Conservation (phyloP, 1,140 invertebrate species). For the Parapsyche elsis region DNA sequence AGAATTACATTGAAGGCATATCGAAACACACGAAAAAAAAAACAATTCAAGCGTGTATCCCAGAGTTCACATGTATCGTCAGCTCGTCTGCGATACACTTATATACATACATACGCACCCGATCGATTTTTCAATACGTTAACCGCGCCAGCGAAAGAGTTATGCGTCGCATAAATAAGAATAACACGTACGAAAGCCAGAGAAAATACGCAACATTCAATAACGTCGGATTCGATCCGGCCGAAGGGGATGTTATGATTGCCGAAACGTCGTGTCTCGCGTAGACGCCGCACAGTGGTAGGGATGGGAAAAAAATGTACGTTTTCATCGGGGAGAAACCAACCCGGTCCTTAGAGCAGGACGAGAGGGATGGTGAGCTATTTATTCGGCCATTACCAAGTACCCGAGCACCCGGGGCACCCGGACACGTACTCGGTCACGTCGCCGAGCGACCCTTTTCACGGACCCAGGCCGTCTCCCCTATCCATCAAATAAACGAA, state of each 20-base stretch:
- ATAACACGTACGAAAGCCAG: not conserved
- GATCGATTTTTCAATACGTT: too few species aligned
- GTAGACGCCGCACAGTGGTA: not conserved
- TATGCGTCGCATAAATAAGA: not conserved
- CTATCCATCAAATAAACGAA: slow-evolving; percentile 35
- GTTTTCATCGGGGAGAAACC: slow-evolving; percentile 13
- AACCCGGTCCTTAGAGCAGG: not conserved
- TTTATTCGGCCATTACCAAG: slow-evolving; percentile 37
- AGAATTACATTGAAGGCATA: too few species aligned
- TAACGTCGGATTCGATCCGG: not conserved
- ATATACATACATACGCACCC: not conserved
- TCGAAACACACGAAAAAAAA: too few species aligned
- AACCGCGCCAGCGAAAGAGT: not conserved
- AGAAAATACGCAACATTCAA: slow-evolving; percentile 4
- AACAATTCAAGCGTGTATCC: too few species aligned
- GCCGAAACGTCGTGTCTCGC: not conserved
- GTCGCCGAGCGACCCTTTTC: slow-evolving; percentile 31
- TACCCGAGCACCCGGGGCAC: slow-evolving; percentile 19
- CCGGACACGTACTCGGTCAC: slow-evolving; percentile 37
- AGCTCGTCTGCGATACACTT: not conserved
- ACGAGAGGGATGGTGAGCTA: slow-evolving; percentile 21
- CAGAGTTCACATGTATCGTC: too few species aligned
- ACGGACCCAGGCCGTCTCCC: not conserved
- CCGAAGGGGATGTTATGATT: not conserved
- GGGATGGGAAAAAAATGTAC: slow-evolving; percentile 17